Base-by-base conservation (phyloP, 2,888 invertebrate species). In the Unio pictorum region DNA sequence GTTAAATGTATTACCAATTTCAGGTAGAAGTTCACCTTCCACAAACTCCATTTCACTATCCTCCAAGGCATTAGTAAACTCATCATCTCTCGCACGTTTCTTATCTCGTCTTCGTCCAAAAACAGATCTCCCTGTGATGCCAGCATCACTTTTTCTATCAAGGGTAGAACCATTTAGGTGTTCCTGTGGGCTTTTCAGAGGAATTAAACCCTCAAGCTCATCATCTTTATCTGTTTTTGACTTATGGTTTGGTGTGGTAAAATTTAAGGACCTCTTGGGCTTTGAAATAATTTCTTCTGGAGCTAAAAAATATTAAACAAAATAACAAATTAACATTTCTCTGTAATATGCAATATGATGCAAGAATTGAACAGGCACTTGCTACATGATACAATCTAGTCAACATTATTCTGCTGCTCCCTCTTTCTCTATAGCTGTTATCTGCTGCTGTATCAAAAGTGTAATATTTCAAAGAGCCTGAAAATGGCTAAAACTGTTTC, bases 241-340 rank as follows among this genome's bases (percentile, higher is more conserved):
- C 65, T 84, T 81, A 1, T 69, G 69, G 45, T 77, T 80, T 30
- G 85, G 85, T 54, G 81, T 81, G 11, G 68, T 70, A 75, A 84
- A 84, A 56, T 80, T 72, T 5, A 84, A 72, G 56, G 83, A 78
- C 66, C 81, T 73, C 66, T 81, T 81, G 57, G 83, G 78, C 65
- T 82, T 84, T 28, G 81, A 80, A 26, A 79, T 73, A 60, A 70
- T 64, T 60, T 71, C 66, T 5, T 69, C 67, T 61, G 69, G 74
- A 56, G 70, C 74, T 75, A 55, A 64, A 68, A 72, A 56, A 28
- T 6, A 17, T 18, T 8, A 15, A 28, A 56, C 23, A 34, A 34
- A 6, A 34, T 34, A 34, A 34, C 6, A 34, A 34, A 34, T 6
- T 3, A 34, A 7, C 6, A 5, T 34, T 34, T 34, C 6, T 5